Conservation (phyloP, 30 jellyfish, hydroid and myxozoan genomes). For the Cassiopea xamachana region DNA sequence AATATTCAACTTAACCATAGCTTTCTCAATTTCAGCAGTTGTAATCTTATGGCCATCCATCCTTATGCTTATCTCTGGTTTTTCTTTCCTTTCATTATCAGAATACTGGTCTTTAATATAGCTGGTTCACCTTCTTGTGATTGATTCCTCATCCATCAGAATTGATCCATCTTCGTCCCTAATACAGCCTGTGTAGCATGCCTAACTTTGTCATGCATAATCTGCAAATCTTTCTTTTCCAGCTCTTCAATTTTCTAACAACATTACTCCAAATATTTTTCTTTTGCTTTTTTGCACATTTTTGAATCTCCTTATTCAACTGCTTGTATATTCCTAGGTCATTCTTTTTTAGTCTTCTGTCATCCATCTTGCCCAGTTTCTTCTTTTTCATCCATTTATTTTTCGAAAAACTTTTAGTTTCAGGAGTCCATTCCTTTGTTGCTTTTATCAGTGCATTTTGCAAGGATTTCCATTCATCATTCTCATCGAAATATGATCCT, state of each 20-base stretch:
- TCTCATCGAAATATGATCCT: background rate
- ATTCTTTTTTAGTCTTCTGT: background rate
- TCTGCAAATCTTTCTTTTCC: constrained; percentile 14
- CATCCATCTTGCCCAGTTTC: constrained; percentile 15
- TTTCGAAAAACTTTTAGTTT: background rate
- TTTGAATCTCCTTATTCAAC: constrained; percentile 8
- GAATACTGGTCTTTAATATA: constrained; percentile 26
- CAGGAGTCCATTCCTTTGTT: constrained; percentile 3
- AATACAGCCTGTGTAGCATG: constrained; percentile 26
- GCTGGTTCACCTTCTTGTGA: constrained; percentile 23
- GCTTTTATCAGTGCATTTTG: background rate
- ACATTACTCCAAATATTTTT: background rate
- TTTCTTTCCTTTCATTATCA: constrained; percentile 28
- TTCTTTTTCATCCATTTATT: constrained; percentile 3
- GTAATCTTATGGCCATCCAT: constrained; percentile 15
- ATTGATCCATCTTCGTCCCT: constrained; percentile 39
- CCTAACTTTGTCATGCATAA: constrained; percentile 19
- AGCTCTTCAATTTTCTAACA: constrained; percentile 36
- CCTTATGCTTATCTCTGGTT: constrained; percentile 4
- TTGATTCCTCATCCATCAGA: constrained; percentile 47
- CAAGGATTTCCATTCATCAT: background rate
- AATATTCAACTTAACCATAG: constrained; percentile 21
- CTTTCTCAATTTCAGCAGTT: constrained; percentile 14
- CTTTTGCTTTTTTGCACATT: constrained; percentile 13
- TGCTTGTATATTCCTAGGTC: background rate